Base-by-base conservation (phyloP, 2,113 vertebrate species). In the Meriones unguiculatus region DNA sequence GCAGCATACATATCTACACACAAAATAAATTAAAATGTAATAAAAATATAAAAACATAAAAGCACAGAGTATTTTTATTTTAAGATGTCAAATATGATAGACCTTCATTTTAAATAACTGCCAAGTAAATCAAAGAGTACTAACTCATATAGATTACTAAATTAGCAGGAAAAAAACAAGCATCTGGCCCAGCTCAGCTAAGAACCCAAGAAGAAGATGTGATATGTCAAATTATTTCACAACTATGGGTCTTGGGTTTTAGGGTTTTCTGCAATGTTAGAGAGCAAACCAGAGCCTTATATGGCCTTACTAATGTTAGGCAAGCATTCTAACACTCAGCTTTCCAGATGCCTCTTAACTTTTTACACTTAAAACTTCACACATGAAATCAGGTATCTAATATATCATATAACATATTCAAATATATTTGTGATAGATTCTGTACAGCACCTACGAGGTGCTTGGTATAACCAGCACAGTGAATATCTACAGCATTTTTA, bases 81-180 rank as follows among this genome's bases (percentile, higher is more conserved):
- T 86, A 86, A 50, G 17, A 67, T 46, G 38, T 81, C 20, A 75
- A 82, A 75, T 88, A 77, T 85, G 77, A 62, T 28, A 25, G 11
- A 84, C n/a, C 54, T 54, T 89, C 59, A 89, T 92, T 93, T 89
- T 89, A 93, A 86, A 78, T 28, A 85, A 6, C 82, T 85, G 65
- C 54, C 24, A 64, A 46, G 52, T 72, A 90, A 81, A 93, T 13
- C 50, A 95, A 67, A 89, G 70, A 69, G 52, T 85, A 85, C 57
- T 85, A 46, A 73, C 7, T 73, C 62, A 64, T 46, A 46, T 25
- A 85, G 59, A 65, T 85, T 85, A 85, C 59, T 85, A 65, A 28
- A 46, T 65, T 46, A 85, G 59, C 38, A 65, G 59, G 59, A 57
- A 85, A 85, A 28, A 81, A n/a, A 12, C 52, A 5, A 81, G 78